These are phyloP conservation scores for Haliclona indistincta DNA, from an alignment of 37 sponge, comb jelly and placozoan genomes.

Conservation along the genomic window DNA sequence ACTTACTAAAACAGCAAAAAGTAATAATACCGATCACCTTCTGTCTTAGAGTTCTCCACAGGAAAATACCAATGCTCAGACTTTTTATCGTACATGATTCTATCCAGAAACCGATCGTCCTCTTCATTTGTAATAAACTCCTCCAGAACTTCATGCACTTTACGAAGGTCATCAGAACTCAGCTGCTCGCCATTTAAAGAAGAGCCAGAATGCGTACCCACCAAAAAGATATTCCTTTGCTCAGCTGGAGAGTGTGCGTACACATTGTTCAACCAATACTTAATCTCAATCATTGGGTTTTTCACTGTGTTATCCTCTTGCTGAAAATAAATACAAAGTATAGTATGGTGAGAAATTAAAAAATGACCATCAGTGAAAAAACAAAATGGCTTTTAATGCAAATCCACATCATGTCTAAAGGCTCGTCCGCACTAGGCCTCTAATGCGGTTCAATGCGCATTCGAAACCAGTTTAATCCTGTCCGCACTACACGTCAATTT, in stretches of 20 bases:
- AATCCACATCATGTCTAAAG: too few relatives aligned
- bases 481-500: too few relatives aligned
- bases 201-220: slow-evolving; percentile 47
- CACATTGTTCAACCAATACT: slow-evolving; percentile 64
- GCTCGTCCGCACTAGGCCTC: too few relatives aligned
- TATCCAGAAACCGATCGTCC: slow-evolving; percentile 3
- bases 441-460: too few relatives aligned
- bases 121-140: not conserved
- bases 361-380: too few relatives aligned
- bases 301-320: not conserved
- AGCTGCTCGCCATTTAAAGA: slow-evolving; percentile 3
- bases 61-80: slow-evolving; percentile 1
- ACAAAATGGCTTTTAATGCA: too few relatives aligned
- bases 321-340: not conserved
- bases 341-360: too few relatives aligned
- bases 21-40: too few relatives aligned
- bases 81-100: slow-evolving; percentile 1
- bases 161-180: slow-evolving; percentile 14
- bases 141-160: slow-evolving; percentile 9
- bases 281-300: slow-evolving; percentile 12
- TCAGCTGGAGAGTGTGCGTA: slow-evolving; percentile 43
- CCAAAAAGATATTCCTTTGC: slow-evolving; percentile 17
- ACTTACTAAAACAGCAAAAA: too few relatives aligned
- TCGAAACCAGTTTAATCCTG: too few relatives aligned
- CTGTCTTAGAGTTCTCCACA: slow-evolving; percentile 47